phyloP scores from a whole-genome alignment of 1,140 invertebrate genomes.

The Acromyrmex charruanus region DNA sequence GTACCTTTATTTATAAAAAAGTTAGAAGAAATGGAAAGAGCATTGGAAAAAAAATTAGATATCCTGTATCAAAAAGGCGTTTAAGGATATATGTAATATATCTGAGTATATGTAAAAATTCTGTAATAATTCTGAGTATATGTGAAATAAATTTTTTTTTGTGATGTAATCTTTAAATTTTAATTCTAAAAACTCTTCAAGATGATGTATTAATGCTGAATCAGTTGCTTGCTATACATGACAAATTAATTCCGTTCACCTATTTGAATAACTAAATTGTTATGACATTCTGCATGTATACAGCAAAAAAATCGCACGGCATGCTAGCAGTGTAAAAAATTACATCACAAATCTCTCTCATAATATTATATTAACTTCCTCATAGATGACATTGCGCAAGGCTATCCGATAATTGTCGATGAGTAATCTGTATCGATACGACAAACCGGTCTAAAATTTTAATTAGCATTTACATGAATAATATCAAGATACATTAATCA shows the following conservation, averaged over 20 bases:
- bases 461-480: slow-evolving; percentile 23
- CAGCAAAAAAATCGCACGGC: neutral
- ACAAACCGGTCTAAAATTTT: slow-evolving; percentile 31
- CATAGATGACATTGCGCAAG: slow-evolving; percentile 2
- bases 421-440: neutral
- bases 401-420: neutral
- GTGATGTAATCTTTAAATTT: neutral
- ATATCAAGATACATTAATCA: slow-evolving; percentile 24
- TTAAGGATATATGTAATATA: neutral
- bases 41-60: too few relatives aligned
- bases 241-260: neutral
- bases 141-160: neutral
- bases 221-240: neutral
- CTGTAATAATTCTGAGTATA: neutral
- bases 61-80: too few relatives aligned
- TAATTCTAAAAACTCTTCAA: neutral
- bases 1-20: too few relatives aligned
- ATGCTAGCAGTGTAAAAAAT: neutral
- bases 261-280: neutral
- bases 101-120: neutral
- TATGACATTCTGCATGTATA: neutral
- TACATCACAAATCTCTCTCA: neutral
- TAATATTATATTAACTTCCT: neutral
- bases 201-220: neutral
- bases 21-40: too few relatives aligned